Base-by-base conservation (phyloP, 2,113 vertebrate species). In the Saccopteryx bilineata region DNA sequence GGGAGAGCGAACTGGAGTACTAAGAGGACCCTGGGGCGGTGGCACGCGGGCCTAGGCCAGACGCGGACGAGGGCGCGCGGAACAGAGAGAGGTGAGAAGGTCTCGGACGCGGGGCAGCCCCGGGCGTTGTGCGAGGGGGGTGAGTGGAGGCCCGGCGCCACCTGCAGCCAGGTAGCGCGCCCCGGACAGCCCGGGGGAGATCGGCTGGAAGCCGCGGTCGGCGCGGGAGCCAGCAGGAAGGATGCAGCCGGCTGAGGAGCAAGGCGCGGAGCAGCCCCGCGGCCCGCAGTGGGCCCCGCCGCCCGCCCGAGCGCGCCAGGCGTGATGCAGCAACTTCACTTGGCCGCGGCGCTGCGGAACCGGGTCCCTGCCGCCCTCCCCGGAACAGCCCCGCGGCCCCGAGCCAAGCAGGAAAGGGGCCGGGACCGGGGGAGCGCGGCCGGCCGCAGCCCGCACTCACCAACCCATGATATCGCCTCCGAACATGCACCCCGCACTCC, bases 131-230 rank as follows among this genome's bases (percentile, higher is more conserved):
- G 90, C 50, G 46, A 9, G 75, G 33, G 26, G 66, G 23, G n/a
- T 13, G 5, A 19, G 87, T 54, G 14, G 39, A 94, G 97, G 98
- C 98, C 98, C 95, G 97, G 96, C 97, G 86, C 74, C 83, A 95
- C 79, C 84, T 91, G 93, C 96, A 97, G 97, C 97, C 92, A 93
- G 94, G 75, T 28, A 71, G 46, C 1, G 91, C 46, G 18, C 46
- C 24, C 50, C 26, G 61, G 54, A 54, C 48, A 84, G 65, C 46
- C 31, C 21, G 31, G 14, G 39, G 58, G 39, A 39, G 39, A 39
- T 39, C 58, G 10, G 63, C 90, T n/a, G 87, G 69, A 66, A 89
- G 80, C 86, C 71, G 63, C 10, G 31, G 80, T 23, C 26, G 18
- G 28, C 79, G 11, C 63, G 11, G 75, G 72, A 76, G 11, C 14